Conservation (phyloP, 2,888 invertebrate genomes). For the Philereme transversata region DNA sequence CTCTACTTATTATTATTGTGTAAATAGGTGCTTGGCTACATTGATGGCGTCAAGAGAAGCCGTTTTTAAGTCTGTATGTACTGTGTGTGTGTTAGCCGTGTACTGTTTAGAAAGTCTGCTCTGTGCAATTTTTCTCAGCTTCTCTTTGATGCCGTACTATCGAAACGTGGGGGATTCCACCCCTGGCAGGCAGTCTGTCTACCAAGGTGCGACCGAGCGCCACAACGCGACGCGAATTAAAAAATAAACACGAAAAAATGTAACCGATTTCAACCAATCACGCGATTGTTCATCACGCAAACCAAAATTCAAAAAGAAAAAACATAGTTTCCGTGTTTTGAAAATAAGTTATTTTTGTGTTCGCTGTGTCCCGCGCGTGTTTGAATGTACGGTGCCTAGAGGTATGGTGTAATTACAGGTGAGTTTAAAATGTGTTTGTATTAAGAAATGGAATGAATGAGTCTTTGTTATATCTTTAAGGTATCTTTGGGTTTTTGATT, state of each 20-base stretch:
- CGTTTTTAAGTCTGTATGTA: too few relatives aligned
- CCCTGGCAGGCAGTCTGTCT: conserved; percentile 63
- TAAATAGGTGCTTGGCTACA: too few relatives aligned
- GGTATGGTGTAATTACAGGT: conserved; percentile 12
- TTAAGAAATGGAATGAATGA: too few relatives aligned
- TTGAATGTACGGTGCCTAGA: neutral
- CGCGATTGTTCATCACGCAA: conserved; percentile 37
- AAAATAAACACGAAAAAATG: conserved; percentile 70
- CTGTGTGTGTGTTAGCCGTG: too few relatives aligned
- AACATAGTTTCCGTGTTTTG: conserved; percentile 14
- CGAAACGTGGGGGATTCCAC: conserved; percentile 66
- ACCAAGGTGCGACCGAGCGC: conserved; percentile 50
- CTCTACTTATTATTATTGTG: too few relatives aligned
- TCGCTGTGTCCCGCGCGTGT: conserved; percentile 51
- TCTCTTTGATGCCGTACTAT: conserved; percentile 70
- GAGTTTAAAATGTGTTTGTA: neutral
- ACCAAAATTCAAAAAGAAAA: conserved; percentile 12
- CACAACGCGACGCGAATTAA: conserved; percentile 44
- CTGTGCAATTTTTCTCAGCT: conserved; percentile 16
- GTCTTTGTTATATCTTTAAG: too few relatives aligned
- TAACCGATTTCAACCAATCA: conserved; percentile 47
- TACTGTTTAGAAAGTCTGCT: neutral
- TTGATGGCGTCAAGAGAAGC: too few relatives aligned
- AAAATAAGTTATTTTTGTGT: conserved; percentile 40
- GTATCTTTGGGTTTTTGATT: too few relatives aligned